phyloP scores from a whole-genome alignment of 2,888 invertebrate genomes.

The Acholoe squamosa region DNA sequence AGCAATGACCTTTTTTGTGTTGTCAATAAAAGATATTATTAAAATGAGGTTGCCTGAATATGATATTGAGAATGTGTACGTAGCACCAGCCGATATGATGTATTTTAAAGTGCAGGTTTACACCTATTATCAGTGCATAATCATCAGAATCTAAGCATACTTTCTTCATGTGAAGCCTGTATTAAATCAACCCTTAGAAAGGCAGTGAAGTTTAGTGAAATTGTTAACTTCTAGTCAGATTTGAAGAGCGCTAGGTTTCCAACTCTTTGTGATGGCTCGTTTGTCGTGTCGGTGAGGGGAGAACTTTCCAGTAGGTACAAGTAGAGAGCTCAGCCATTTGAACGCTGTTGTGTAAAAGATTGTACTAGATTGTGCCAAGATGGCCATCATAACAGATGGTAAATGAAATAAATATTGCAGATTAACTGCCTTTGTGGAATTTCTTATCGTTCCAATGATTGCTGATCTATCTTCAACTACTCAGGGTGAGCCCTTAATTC shows the following conservation, averaged over 20 bases:
- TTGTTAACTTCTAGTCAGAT: slow-evolving; percentile 19
- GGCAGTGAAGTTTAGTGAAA: not conserved
- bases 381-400: not conserved
- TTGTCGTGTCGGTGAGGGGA: not conserved
- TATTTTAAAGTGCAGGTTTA: not conserved
- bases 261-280: not conserved
- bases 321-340: not conserved
- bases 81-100: not conserved
- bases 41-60: too few species aligned
- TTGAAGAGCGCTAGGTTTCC: not conserved
- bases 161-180: not conserved
- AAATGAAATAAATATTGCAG: slow-evolving; percentile 14
- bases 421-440: not conserved
- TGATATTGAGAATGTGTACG: not conserved
- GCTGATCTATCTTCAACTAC: too few species aligned
- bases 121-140: not conserved
- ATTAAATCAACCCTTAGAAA: too few species aligned
- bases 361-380: slow-evolving; percentile 33
- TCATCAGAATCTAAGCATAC: not conserved
- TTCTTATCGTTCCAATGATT: too few species aligned
- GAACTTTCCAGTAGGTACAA: not conserved
- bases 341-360: not conserved
- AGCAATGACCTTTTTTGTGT: too few species aligned
- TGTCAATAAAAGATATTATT: too few species aligned
- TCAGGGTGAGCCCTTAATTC: too few species aligned